Evolutionary conservation across 2,888 invertebrate genomes (phyloP), one percentile per base, ranked within the genome.

Genomic region (Cotesia congregata): DNA sequence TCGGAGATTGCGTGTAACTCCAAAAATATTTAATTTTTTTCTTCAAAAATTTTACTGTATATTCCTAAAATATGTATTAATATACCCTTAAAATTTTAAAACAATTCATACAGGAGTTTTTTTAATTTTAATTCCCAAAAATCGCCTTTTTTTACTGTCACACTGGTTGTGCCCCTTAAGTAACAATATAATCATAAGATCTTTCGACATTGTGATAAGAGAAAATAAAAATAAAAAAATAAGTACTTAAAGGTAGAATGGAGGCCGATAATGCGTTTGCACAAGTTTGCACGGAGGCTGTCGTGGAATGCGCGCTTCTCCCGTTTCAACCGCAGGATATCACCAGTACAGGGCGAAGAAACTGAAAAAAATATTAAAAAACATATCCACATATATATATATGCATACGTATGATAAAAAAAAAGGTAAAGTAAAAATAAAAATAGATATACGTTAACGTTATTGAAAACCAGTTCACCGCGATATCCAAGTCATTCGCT

Each of bases 241-340:
- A 3, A 50, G 9, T 50, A 50, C 50, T 68, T 17, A 41, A 17
- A 68, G 72, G 67, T 71, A 74, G 75, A 75, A 50, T 76, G 76
- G 65, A 72, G 70, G 76, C 74, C 64, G 74, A 78, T 72, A 76
- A 78, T 74, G 70, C 77, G 70, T 74, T 75, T 50, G 50, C 64
- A 72, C 78, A 64, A 72, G 75, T 64, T 64, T 72, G 69, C 69
- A 77, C 77, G 40, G 72, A 62, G 72, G 81, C 80, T 79, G 78
- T 82, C 82, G 60, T 74, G 83, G 83, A 84, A 85, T 85, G 83
- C 83, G 81, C 81, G 77, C 80, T 80, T 82, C 83, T 85, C 85
- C 82, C 81, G 81, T 85, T 85, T 83, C 85, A 84, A 85, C 84
- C 85, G 81, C 85, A 75, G 69, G 69, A 75, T 75, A 75, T 75